These are phyloP conservation scores for Drosophila sulfurigaster DNA, from an alignment of 1,140 invertebrate genomes.

Conservation along the genomic window DNA sequence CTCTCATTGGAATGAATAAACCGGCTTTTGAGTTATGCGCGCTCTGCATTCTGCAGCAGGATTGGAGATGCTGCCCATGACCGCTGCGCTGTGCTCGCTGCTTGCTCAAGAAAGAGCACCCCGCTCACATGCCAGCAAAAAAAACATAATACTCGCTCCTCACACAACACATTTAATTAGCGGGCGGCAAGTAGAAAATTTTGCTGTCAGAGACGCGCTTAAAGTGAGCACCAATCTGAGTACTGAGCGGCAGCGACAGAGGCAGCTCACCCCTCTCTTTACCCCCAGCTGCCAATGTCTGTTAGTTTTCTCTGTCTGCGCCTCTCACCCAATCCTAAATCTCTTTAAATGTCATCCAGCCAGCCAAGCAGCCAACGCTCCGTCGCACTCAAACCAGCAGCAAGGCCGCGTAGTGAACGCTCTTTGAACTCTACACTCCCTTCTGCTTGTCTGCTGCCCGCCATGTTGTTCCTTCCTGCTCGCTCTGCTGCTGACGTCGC, in stretches of 20 bases:
- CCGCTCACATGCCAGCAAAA: constrained; percentile 18
- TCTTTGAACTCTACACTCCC: constrained; percentile 61
- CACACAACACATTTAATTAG: constrained; percentile 65
- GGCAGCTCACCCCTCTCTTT: constrained; percentile 26
- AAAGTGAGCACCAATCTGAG: constrained; percentile 18
- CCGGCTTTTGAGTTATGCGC: constrained; percentile 71
- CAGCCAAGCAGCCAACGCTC: constrained; percentile 39
- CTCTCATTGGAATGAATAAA: constrained; percentile 53
- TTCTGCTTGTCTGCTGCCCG: constrained; percentile 11
- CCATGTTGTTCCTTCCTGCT: background rate
- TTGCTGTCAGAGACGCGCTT: constrained; percentile 56
- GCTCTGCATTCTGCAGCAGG: constrained; percentile 72
- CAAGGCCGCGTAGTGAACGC: constrained; percentile 44
- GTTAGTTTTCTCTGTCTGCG: constrained; percentile 18
- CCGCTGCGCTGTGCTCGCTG: constrained; percentile 9
- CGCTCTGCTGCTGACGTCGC: constrained; percentile 25
- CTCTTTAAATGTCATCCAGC: constrained; percentile 50
- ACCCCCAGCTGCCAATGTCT: background rate
- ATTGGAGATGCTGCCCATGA: constrained; percentile 63
- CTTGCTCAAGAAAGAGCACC: constrained; percentile 69
- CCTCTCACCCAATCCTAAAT: constrained; percentile 57
- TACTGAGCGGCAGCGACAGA: constrained; percentile 28
- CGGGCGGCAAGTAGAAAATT: constrained; percentile 50
- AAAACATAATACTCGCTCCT: constrained; percentile 8
- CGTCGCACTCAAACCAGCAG: constrained; percentile 46